Evolutionary conservation across 2,797 vertebrate genomes (phyloP), one percentile per base, ranked within the genome.

Genomic region (Sus cebifrons): DNA sequence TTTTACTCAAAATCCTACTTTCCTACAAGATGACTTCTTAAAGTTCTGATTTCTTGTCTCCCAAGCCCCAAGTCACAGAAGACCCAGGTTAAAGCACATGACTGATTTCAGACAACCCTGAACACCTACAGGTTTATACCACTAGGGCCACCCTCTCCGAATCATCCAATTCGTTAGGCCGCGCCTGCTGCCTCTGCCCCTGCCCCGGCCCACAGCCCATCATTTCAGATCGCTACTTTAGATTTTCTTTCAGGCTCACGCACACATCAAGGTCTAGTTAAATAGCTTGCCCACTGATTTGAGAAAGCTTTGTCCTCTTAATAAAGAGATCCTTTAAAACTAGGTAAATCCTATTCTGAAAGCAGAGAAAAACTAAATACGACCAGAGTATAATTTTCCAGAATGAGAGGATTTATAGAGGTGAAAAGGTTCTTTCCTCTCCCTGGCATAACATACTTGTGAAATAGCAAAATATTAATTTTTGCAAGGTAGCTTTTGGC

Each of bases 71-170:
- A 16, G 56, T 6, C 56, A 78, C 17, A 86, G 21, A 83, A 89
- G 20, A 89, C 79, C n/a, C 17, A 32, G 25, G 6, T 79, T 56
- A 88, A 91, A 75, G 40, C 18, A 44, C 23, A 64, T 73, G 17
- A 4, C 25, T 94, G 44, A 92, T 91, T 92, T 89, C 32, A 83
- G 29, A 97, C 92, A 97, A 98, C 94, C 94, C 89, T 23, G 49
- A 97, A 82, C 78, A 96, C 96, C 88, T 94, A 92, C 97, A 95
- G 97, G 94, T 88, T 98, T 96, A 6, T 97, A 89, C 93, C 32
- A 88, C 10, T 0, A 27, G 86, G 84, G 7, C 20, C 78, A 49
- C 9, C 16, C 65, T 96, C 65, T 96, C 93, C 77, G 81, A 96
- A 97, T 97, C 95, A 94, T 95, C 62, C 96, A 97, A 98, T 92